Percentiles rank a stretch among this genome's conserved stretches.
Conservation (phyloP, 1,140 invertebrate species). For the Platorchestia sp. region DNA sequence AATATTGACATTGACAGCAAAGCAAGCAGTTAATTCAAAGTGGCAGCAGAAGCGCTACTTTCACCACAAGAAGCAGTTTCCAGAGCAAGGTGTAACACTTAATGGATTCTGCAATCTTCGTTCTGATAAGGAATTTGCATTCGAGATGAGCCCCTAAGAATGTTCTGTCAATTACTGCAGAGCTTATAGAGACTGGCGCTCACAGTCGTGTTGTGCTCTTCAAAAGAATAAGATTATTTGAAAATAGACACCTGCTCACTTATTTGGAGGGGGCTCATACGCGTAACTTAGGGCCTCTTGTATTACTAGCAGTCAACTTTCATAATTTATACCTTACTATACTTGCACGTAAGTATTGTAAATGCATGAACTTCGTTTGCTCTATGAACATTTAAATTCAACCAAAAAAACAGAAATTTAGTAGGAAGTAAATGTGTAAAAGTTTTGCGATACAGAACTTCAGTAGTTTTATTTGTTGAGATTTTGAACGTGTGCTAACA, state of each 20-base stretch:
- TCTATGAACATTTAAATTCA: too few species aligned
- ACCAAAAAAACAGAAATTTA: background rate
- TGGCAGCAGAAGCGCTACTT: conserved; percentile 32
- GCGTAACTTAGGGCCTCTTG: background rate
- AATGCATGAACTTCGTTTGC: too few species aligned
- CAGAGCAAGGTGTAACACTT: background rate
- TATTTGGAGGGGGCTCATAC: background rate
- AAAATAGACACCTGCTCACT: background rate
- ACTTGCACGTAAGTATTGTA: too few species aligned
- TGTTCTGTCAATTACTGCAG: conserved; percentile 11
- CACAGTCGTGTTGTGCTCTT: background rate
- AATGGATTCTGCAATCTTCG: background rate
- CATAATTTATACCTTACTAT: background rate
- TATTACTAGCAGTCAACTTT: background rate
- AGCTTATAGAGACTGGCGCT: background rate
- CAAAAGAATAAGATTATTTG: background rate
- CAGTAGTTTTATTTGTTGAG: too few species aligned
- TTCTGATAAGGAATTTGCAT: conserved; percentile 18
- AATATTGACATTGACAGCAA: background rate
- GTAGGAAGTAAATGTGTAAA: background rate
- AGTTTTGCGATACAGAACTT: background rate
- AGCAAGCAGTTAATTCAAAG: background rate
- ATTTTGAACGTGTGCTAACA: background rate
- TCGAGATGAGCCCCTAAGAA: conserved; percentile 14
- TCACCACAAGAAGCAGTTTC: background rate